Evolutionary conservation across 2,113 vertebrate genomes (phyloP).

Genomic region (Ictalurus furcatus): DNA sequence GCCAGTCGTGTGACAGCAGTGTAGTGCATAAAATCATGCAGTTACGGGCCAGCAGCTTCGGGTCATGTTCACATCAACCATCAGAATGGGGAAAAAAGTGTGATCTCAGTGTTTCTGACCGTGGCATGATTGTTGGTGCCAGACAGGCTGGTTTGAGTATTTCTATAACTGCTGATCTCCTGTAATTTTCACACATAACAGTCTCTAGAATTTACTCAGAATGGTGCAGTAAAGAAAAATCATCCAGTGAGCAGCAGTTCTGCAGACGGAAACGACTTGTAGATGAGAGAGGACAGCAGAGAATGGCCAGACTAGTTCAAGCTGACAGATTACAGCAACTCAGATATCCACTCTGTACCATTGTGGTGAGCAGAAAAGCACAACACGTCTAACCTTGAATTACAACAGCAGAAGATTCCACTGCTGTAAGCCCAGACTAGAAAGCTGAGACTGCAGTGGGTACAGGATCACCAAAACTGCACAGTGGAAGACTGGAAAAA

Average conservation of each 20-base stretch:
- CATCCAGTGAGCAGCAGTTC: neutral
- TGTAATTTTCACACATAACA: neutral
- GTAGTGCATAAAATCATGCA: neutral
- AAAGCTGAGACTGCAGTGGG: neutral
- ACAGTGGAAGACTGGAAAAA: too few relatives aligned
- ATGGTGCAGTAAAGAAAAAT: neutral
- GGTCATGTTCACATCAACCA: neutral
- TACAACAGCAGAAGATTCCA: neutral
- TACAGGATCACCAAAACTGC: too few relatives aligned
- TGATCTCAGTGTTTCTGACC: neutral
- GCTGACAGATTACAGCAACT: neutral
- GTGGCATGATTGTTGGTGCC: neutral
- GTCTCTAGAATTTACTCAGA: neutral
- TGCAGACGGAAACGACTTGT: neutral
- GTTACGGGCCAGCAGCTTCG: neutral
- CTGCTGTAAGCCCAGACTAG: neutral
- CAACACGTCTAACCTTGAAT: neutral
- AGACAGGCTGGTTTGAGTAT: neutral
- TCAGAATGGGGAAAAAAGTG: neutral
- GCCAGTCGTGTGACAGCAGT: neutral
- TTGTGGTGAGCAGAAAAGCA: neutral
- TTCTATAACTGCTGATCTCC: neutral
- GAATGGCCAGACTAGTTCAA: neutral
- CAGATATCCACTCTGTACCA: neutral
- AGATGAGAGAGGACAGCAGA: neutral